Conservation (phyloP, 2,113 vertebrate species). For the Gymnogyps californianus region DNA sequence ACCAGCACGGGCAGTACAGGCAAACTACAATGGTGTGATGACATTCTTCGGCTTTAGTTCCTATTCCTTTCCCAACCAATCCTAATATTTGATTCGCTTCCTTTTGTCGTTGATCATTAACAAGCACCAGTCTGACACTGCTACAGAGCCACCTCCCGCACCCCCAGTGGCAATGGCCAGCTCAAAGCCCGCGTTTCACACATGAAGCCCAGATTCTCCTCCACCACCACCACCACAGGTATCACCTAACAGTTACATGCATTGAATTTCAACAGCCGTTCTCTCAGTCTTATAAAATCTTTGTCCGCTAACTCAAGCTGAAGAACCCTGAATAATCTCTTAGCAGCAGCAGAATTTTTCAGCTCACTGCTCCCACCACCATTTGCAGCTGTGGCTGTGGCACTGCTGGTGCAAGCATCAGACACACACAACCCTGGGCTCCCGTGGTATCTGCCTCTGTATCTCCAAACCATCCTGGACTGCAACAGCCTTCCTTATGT, state of each 20-base stretch:
- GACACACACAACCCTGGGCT: background rate
- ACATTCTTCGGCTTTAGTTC: background rate
- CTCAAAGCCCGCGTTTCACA: background rate
- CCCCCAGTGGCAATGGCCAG: background rate
- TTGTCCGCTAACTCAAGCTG: background rate
- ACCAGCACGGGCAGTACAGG: rapidly evolving
- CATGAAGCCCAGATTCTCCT: background rate
- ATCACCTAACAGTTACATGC: background rate
- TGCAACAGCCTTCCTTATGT: background rate
- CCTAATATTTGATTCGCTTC: background rate
- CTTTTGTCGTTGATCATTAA: background rate
- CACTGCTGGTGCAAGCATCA: background rate
- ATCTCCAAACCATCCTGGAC: background rate
- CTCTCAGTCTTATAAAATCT: background rate
- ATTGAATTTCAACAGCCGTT: rapidly evolving
- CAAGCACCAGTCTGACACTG: background rate
- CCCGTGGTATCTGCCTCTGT: rapidly evolving
- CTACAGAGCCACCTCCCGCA: background rate
- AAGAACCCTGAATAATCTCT: background rate
- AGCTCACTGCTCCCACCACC: background rate
- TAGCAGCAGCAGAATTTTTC: background rate
- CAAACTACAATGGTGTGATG: background rate
- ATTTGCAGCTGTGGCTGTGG: background rate
- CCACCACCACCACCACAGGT: background rate
- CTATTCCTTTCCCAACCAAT: background rate